A percentile compares a stretch with the other conserved stretches of the same genome.
Evolutionary conservation across 1,140 invertebrate species (phyloP).

Genomic region (Chrysomallon squamiferum): DNA sequence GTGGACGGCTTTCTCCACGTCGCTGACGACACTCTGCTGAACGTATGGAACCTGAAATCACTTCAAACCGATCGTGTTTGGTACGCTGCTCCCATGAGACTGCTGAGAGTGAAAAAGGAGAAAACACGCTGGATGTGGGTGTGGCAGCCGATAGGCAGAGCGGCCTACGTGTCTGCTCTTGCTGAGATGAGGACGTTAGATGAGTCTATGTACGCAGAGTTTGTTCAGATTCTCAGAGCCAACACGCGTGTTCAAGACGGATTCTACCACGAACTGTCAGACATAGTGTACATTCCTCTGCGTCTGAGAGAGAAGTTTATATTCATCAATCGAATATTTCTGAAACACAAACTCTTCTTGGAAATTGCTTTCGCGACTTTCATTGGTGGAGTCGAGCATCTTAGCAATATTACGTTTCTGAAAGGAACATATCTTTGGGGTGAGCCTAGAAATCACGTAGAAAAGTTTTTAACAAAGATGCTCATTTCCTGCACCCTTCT

Average conservation of each 20-base stretch:
- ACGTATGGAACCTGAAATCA: conserved; percentile 3
- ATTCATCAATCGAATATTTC: neutral
- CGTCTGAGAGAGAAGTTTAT: neutral
- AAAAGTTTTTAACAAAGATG: neutral
- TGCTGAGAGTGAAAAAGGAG: no score
- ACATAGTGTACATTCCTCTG: neutral
- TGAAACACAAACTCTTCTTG: neutral
- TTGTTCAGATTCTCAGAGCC: neutral
- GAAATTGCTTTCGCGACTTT: neutral
- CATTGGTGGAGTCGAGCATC: neutral
- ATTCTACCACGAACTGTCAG: neutral
- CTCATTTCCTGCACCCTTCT: neutral
- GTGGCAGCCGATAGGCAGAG: neutral
- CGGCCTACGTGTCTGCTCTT: neutral
- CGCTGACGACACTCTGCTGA: conserved; percentile 9
- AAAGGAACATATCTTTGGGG: neutral
- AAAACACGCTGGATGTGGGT: neutral
- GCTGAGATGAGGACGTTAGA: neutral
- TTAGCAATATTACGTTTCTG: neutral
- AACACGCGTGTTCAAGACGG: neutral
- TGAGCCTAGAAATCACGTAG: neutral
- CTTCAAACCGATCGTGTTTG: neutral
- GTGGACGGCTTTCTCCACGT: conserved; percentile 7
- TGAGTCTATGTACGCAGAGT: neutral
- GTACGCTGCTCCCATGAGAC: neutral